phyloP scores from a whole-genome alignment of 2,113 vertebrate species.

The Ceyx melanurus region DNA sequence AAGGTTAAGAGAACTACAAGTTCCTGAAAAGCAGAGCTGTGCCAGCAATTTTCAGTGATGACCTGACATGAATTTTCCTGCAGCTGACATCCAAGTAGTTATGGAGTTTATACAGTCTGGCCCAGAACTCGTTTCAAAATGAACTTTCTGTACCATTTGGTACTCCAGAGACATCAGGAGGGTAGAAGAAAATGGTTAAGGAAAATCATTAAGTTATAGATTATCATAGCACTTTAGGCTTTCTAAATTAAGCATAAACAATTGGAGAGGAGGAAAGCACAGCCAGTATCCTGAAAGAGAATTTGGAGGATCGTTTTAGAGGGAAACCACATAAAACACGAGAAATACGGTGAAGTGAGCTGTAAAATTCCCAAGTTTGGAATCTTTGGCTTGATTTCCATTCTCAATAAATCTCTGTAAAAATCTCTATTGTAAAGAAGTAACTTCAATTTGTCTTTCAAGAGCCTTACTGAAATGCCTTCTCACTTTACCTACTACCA shows the following conservation, averaged over 20 bases:
- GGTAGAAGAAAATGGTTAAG: conserved; percentile 7
- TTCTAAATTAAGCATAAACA: background rate
- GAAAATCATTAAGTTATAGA: background rate
- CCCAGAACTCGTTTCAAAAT: background rate
- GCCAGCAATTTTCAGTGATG: background rate
- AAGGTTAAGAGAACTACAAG: background rate
- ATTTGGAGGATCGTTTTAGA: background rate
- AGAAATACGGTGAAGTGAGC: background rate
- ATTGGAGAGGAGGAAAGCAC: background rate
- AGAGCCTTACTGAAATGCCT: background rate
- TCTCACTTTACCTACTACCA: background rate
- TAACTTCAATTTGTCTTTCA: background rate
- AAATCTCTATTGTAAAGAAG: background rate
- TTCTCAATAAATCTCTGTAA: background rate
- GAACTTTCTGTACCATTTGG: background rate
- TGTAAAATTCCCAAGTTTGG: background rate
- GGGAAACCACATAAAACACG: background rate
- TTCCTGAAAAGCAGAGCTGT: background rate
- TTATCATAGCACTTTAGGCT: background rate
- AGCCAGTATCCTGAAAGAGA: background rate
- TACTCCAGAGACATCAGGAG: background rate
- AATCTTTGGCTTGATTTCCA: background rate
- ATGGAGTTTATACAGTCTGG: background rate
- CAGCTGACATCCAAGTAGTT: background rate
- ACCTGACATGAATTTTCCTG: conserved; percentile 1